A percentile compares a stretch with the other conserved stretches of the same genome.
Conservation (phyloP, 2,888 invertebrate genomes). For the Brachyptera risi region DNA sequence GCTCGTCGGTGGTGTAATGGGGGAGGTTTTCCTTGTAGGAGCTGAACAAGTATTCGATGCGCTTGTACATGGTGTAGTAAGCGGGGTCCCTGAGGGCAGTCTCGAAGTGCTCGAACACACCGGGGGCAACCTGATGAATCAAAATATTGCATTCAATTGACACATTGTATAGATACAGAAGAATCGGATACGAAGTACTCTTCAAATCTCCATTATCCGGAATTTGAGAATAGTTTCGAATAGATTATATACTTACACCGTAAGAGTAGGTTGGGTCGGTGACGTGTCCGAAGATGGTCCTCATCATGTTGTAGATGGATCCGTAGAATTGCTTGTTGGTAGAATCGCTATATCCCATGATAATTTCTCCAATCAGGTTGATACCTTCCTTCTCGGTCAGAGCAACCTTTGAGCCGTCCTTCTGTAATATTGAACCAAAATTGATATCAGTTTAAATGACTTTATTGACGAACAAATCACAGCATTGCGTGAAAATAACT, state of each 20-base stretch:
- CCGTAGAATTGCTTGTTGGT: conserved; percentile 37
- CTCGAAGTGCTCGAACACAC: conserved; percentile 57
- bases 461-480: background rate
- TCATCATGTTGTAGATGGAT: conserved; percentile 36
- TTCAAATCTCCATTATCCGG: background rate
- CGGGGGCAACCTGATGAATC: conserved; percentile 49
- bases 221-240: background rate
- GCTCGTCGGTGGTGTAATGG: conserved; percentile 58
- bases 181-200: conserved; percentile 32
- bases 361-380: conserved; percentile 31
- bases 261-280: conserved; percentile 39
- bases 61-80: conserved; percentile 62
- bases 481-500: background rate
- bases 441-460: background rate
- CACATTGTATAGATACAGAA: conserved; percentile 45
- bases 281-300: conserved; percentile 35
- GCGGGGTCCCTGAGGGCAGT: conserved; percentile 68
- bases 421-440: conserved; percentile 20
- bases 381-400: conserved; percentile 33
- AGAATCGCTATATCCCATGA: conserved; percentile 30
- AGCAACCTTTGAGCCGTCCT: conserved; percentile 24
- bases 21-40: conserved; percentile 59
- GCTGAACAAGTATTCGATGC: conserved; percentile 49
- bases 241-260: conserved; percentile 31
- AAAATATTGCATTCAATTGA: too few relatives aligned